Evolutionary conservation across 2,113 vertebrate species (phyloP).

Genomic region (Brachypodius melanocephalos): DNA sequence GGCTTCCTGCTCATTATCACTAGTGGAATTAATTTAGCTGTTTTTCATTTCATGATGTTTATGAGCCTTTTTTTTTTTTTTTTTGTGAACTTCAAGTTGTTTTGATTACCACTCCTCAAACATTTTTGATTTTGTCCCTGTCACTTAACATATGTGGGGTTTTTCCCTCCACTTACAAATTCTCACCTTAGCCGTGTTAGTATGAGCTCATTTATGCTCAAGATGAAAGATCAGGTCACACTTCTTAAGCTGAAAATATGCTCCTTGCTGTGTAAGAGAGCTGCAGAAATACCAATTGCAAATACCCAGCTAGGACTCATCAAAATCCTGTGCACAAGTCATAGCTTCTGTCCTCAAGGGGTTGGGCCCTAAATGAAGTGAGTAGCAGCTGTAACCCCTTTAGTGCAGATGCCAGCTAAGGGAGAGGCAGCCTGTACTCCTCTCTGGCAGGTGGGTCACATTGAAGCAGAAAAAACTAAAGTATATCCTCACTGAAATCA

Average conservation of each 20-base stretch:
- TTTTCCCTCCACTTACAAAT: not conserved
- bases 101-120: not conserved
- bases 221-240: not conserved
- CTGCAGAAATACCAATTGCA: not conserved
- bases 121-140: not conserved
- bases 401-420: not conserved
- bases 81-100: not conserved
- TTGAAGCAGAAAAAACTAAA: not conserved
- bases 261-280: not conserved
- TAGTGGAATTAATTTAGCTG: not conserved
- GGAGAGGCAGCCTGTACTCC: not conserved
- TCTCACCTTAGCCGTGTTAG: not conserved
- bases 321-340: not conserved
- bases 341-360: not conserved
- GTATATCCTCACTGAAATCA: not conserved
- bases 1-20: constrained; percentile 28
- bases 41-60: not conserved
- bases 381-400: not conserved
- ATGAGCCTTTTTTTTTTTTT: not conserved
- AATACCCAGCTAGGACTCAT: not conserved
- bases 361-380: not conserved
- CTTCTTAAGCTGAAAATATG: not conserved
- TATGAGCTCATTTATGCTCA: not conserved
- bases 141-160: not conserved
- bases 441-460: not conserved